Percentiles rank a stretch among this genome's conserved stretches.
These are phyloP conservation scores for Amphiduros pacificus DNA, from an alignment of 2,888 invertebrate species.

Conservation along the genomic window DNA sequence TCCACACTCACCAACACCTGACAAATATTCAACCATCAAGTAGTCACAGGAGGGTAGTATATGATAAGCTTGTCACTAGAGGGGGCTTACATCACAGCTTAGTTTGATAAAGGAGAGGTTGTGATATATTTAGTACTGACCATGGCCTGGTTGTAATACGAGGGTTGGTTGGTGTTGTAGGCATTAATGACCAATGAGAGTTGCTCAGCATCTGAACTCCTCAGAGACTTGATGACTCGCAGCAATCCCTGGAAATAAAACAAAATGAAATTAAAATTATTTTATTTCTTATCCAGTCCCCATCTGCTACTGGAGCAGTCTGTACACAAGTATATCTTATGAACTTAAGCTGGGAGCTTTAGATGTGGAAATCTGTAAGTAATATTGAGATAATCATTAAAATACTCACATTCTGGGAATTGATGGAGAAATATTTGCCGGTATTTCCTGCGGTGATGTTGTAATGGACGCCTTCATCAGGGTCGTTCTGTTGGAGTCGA, in stretches of 20 bases:
- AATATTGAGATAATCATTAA: no score
- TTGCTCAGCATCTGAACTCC: neutral
- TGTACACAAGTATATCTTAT: no score
- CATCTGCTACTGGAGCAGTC: no score
- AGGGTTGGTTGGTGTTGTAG: no score
- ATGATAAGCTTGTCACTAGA: no score
- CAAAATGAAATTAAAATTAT: neutral
- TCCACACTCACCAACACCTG: slow-evolving; percentile 21
- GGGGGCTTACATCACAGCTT: no score
- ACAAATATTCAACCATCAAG: neutral
- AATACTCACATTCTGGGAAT: slow-evolving; percentile 8
- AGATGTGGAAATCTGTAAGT: no score
- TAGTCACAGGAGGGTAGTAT: no score
- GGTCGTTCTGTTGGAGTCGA: neutral
- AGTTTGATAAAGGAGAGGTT: no score
- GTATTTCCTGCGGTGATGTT: slow-evolving; percentile 3
- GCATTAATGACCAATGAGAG: slow-evolving; percentile 2
- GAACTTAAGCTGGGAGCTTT: no score
- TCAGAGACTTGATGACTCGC: neutral
- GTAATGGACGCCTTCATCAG: slow-evolving; percentile 9
- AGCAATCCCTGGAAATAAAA: slow-evolving; percentile 5
- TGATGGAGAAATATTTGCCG: neutral
- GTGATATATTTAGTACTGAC: no score
- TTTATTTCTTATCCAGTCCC: neutral
- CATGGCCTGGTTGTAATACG: no score